Conservation (phyloP, 2,113 vertebrate species). For the Prunella himalayana region DNA sequence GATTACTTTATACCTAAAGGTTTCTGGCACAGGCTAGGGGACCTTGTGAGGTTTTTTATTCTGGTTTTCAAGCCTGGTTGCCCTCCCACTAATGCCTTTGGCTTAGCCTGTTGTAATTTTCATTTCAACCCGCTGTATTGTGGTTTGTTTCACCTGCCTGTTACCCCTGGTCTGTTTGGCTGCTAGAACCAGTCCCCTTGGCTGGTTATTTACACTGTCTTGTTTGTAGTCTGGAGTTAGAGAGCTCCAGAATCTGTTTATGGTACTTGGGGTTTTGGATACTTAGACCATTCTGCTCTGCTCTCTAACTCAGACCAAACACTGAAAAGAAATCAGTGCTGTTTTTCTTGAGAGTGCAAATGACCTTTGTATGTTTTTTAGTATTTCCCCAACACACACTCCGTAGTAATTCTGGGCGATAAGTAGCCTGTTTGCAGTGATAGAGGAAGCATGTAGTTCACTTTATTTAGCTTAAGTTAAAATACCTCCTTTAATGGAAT, state of each 20-base stretch:
- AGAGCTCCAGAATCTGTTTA: background rate
- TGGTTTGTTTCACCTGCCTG: background rate
- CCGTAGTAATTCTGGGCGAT: background rate
- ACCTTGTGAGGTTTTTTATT: background rate
- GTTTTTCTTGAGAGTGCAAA: background rate
- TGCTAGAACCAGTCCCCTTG: background rate
- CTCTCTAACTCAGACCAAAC: background rate
- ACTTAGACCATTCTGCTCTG: background rate
- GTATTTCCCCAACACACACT: background rate
- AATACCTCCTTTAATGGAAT: background rate
- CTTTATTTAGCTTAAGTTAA: background rate
- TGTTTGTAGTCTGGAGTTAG: background rate
- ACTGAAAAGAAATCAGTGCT: background rate
- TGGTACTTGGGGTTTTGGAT: background rate
- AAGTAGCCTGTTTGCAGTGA: background rate
- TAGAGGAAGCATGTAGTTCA: background rate
- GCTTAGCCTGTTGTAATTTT: background rate
- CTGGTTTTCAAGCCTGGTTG: background rate
- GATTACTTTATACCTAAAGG: background rate
- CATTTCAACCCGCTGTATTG: accelerated
- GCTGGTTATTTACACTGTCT: background rate
- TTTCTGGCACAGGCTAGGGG: background rate
- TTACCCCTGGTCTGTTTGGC: background rate
- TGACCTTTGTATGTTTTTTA: background rate
- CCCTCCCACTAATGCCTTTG: background rate